Percentiles rank a stretch among this genome's conserved stretches.
Evolutionary conservation across 2,888 invertebrate genomes (phyloP).

Genomic region (Drosophila melanocephala): DNA sequence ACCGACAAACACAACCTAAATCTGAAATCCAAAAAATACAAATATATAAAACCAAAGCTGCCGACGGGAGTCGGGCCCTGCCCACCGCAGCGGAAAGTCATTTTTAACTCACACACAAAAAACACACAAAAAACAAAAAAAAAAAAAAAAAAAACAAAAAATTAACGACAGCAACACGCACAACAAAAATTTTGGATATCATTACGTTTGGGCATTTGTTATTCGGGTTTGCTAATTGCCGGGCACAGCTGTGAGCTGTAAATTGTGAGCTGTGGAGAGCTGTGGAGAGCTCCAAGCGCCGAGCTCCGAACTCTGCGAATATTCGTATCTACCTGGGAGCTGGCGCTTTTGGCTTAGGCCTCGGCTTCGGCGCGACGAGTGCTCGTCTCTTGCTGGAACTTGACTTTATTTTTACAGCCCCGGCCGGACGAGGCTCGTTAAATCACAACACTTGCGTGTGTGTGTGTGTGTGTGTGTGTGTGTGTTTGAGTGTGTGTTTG

Average conservation of each 20-base stretch:
- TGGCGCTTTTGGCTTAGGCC: not conserved
- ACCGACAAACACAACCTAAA: slow-evolving; percentile 50
- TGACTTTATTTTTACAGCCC: slow-evolving; percentile 53
- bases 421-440: slow-evolving; percentile 54
- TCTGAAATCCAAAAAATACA: slow-evolving; percentile 46
- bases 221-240: slow-evolving; percentile 59
- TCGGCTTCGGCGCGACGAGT: not conserved
- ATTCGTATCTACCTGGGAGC: slow-evolving; percentile 41
- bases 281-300: slow-evolving; percentile 7
- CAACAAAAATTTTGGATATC: slow-evolving; percentile 27
- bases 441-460: slow-evolving; percentile 14
- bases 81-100: slow-evolving; percentile 77
- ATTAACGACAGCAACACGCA: slow-evolving; percentile 16
- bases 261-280: slow-evolving; percentile 22
- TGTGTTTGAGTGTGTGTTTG: slow-evolving; percentile 6
- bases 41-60: slow-evolving; percentile 38
- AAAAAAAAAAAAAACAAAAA: not conserved
- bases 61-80: slow-evolving; percentile 46
- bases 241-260: slow-evolving; percentile 40
- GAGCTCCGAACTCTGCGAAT: slow-evolving; percentile 46
- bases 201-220: slow-evolving; percentile 34
- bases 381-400: slow-evolving; percentile 30
- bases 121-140: not conserved
- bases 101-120: slow-evolving; percentile 47
- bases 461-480: slow-evolving; percentile 4